phyloP scores from a whole-genome alignment of 2,113 vertebrate genomes.

The Myiagra hebetior region DNA sequence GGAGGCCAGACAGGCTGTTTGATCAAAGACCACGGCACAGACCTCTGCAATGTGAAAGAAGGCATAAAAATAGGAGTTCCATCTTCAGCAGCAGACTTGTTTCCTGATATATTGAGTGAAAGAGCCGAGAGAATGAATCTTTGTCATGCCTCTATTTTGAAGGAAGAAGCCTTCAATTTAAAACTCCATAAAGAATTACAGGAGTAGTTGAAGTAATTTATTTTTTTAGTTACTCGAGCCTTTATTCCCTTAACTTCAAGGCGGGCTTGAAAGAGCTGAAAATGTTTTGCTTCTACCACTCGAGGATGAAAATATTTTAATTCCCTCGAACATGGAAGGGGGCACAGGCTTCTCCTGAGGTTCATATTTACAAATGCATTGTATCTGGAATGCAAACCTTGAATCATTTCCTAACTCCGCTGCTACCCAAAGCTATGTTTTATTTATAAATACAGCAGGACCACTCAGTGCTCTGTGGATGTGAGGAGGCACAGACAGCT shows the following conservation, averaged over 20 bases:
- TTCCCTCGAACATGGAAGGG: background rate
- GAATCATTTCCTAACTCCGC: background rate
- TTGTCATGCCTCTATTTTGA: conserved; percentile 33
- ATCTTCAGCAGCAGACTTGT: conserved; percentile 6
- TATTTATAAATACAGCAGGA: conserved; percentile 37
- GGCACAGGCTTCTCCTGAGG: background rate
- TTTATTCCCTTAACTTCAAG: conserved; percentile 33
- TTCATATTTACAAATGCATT: background rate
- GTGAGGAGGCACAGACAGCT: background rate
- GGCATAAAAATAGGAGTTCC: conserved; percentile 31
- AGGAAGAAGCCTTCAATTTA: conserved; percentile 37
- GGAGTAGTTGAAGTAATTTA: conserved; percentile 23
- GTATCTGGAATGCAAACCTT: background rate
- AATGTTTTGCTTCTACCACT: background rate
- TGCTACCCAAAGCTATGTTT: background rate
- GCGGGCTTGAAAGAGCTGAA: background rate
- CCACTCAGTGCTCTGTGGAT: background rate
- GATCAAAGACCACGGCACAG: conserved; percentile 16
- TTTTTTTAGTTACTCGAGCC: background rate
- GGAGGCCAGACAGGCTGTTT: conserved; percentile 7
- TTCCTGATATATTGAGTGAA: conserved; percentile 12
- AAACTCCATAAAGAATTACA: conserved; percentile 40
- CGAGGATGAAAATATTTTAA: background rate
- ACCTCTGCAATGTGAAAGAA: background rate
- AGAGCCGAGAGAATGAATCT: conserved; percentile 38